Conservation (phyloP, 2,113 vertebrate genomes). For the Ophiodon elongatus region DNA sequence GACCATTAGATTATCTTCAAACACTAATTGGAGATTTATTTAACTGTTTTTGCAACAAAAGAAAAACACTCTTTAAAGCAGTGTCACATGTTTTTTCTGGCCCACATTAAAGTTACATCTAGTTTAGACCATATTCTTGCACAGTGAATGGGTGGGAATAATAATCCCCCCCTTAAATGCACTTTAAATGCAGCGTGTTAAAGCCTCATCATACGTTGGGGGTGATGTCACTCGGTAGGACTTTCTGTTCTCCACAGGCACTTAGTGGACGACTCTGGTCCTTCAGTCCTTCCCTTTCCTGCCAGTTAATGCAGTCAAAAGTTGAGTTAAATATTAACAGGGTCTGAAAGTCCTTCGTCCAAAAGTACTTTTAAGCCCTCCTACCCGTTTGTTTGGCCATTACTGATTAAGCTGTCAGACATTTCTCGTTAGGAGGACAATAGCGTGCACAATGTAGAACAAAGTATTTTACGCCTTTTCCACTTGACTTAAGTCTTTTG, state of each 20-base stretch:
- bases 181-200: neutral
- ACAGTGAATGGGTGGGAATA: neutral
- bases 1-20: too few relatives aligned
- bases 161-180: neutral
- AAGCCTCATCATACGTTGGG: too few relatives aligned
- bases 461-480: neutral
- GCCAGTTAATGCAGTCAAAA: slow-evolving; percentile 7
- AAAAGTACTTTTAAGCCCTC: slow-evolving; percentile 13
- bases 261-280: neutral
- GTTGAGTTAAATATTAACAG: slow-evolving; percentile 69
- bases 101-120: neutral
- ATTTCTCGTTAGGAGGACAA: neutral
- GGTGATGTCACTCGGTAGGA: neutral
- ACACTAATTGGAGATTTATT: too few relatives aligned
- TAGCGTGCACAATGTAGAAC: neutral
- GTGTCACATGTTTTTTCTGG: too few relatives aligned
- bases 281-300: slow-evolving; percentile 5
- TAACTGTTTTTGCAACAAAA: too few relatives aligned
- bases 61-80: too few relatives aligned
- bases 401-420: slow-evolving; percentile 56
- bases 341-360: slow-evolving; percentile 42
- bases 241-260: neutral
- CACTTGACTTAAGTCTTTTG: neutral
- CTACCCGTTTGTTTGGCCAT: slow-evolving; percentile 23
- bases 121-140: neutral